A percentile compares a stretch with the other conserved stretches of the same genome.
These are phyloP conservation scores for Drosophila falleni DNA, from an alignment of 2,888 invertebrate genomes.

Conservation along the genomic window DNA sequence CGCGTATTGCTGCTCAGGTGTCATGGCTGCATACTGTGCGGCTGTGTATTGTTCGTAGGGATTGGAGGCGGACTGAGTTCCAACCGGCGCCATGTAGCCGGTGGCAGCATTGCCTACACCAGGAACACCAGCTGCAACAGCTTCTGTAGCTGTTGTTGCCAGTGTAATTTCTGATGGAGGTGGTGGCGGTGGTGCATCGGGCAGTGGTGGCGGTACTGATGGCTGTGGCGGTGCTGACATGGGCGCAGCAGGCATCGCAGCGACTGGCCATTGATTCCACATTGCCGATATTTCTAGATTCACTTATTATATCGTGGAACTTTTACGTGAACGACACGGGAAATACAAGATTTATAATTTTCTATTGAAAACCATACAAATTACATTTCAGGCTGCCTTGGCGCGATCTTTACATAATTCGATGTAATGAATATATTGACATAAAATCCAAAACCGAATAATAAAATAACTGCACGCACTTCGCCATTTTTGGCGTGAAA, in stretches of 20 bases:
- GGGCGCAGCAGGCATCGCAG: conserved; percentile 47
- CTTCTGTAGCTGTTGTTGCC: neutral
- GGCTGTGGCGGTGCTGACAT: conserved; percentile 69
- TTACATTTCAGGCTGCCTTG: conserved; percentile 2
- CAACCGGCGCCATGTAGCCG: conserved; percentile 2
- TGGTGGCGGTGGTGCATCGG: conserved; percentile 72
- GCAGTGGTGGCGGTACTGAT: conserved; percentile 69
- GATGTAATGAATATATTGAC: conserved; percentile 15
- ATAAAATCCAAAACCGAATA: conserved; percentile 27
- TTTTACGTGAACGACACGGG: neutral
- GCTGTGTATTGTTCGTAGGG: conserved; percentile 82
- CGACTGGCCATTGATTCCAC: conserved; percentile 82
- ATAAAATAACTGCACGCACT: conserved; percentile 40
- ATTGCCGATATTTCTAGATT: conserved; percentile 46
- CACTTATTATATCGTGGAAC: neutral
- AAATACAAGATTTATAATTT: neutral
- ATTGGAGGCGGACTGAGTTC: conserved; percentile 41
- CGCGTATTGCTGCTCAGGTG: conserved; percentile 84
- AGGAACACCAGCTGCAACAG: conserved; percentile 1
- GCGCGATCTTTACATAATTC: conserved; percentile 40
- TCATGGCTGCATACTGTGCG: conserved; percentile 84
- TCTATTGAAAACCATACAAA: neutral
- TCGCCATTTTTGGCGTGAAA: conserved; percentile 80
- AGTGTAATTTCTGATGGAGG: conserved; percentile 53
- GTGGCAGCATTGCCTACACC: neutral